These are phyloP conservation scores for Sardina pilchardus DNA, from an alignment of 2,113 vertebrate genomes.

Conservation along the genomic window DNA sequence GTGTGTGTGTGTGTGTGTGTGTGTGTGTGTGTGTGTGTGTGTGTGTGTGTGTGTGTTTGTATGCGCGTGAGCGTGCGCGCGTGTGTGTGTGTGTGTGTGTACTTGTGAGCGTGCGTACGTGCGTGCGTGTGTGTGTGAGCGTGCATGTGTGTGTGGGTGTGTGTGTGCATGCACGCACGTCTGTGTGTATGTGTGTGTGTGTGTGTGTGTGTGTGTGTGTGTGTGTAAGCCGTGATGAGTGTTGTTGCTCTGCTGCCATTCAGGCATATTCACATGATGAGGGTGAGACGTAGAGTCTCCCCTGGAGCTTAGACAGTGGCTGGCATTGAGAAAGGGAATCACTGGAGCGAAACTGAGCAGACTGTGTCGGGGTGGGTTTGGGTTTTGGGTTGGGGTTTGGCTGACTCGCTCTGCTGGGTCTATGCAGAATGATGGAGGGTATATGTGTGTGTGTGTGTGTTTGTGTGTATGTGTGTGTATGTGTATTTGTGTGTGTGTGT, in stretches of 20 bases:
- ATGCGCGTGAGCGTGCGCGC: too few relatives aligned
- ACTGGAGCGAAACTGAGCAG: not conserved
- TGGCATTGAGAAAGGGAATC: not conserved
- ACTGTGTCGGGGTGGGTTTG: not conserved
- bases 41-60: not conserved
- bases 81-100: not conserved
- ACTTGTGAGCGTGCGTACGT: too few relatives aligned
- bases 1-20: too few relatives aligned
- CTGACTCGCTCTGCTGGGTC: not conserved
- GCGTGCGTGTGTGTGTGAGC: too few relatives aligned
- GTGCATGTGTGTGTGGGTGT: too few relatives aligned
- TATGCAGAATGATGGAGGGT: not conserved
- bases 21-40: too few relatives aligned
- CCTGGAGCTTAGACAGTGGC: not conserved
- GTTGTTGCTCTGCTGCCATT: not conserved
- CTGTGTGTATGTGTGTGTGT: too few relatives aligned
- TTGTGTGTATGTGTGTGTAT: not conserved
- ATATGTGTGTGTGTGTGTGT: not conserved
- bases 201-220: not conserved
- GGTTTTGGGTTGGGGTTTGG: not conserved
- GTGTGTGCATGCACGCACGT: too few relatives aligned
- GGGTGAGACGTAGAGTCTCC: not conserved
- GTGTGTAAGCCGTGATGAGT: not conserved
- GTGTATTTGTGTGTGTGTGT: not conserved
- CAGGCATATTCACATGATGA: not conserved